Evolutionary conservation across 2,888 invertebrate genomes (phyloP), one percentile per base, ranked within the genome.

Genomic region (Microctonus hyperodae): DNA sequence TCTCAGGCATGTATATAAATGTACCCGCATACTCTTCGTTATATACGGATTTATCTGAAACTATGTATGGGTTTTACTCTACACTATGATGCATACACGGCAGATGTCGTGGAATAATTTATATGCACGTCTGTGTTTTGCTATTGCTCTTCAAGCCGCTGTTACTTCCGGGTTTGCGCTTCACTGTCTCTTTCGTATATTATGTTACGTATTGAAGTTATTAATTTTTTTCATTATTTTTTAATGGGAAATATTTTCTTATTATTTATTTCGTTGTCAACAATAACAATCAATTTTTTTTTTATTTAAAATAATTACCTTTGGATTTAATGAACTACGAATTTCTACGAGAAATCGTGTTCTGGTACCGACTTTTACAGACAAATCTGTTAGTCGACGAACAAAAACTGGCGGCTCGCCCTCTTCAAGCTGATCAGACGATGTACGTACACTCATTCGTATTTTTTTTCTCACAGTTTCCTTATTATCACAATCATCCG

Each of bases 291-390:
- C n/a, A 55, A 55, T 44, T 28, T 28, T 28, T 28, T 7, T 28
- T 28, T 28, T 28, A 5, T 28, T 28, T 20, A 2, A n/a, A 28
- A 23, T 16, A 22, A 28, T 53, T 53, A 94, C 95, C 90, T 92
- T 92, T 74, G 92, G 88, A 81, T 92, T 92, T 55, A 91, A 89
- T 59, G 91, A 88, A 85, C 92, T 93, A 80, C 90, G 87, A 72
- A 95, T 92, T 85, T 95, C 95, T 57, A 94, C 93, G 57, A 95
- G 88, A 79, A 95, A 91, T 75, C 95, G 87, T 1, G 94, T 92
- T 78, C 95, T 88, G 51, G 94, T 93, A 79, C 96, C 96, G 79
- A 96, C 95, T 86, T 96, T 95, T 69, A 94, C 95, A 13, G 93
- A 91, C 63, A 95, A 89, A 85, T 96, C 95, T 79, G 91, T 92